Base-by-base conservation (phyloP, 1,140 invertebrate species). In the Solenopsis invicta region DNA sequence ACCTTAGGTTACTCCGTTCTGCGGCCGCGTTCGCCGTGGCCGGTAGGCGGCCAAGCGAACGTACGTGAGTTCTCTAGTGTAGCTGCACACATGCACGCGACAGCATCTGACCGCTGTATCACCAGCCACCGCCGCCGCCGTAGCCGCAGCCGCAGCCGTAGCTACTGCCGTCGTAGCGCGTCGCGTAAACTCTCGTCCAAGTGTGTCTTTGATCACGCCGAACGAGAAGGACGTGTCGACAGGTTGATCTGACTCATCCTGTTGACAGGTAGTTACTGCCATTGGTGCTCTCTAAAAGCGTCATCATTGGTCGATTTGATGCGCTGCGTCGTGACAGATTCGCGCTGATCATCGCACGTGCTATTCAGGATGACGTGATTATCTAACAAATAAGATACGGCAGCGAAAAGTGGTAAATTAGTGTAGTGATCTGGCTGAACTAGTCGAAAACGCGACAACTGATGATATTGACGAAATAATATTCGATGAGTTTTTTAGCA, bases 51-150 rank as follows among this genome's bases (percentile, higher is more conserved):
- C 90, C 88, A 74, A 87, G 82, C 90, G 90, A 87, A 81, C 75
- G 80, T 91, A 89, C 90, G 86, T 90, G 87, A 91, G 85, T 89
- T 87, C 91, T 91, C 91, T 94, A 94, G 94, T 94, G 93, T 95
- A 93, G 94, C 94, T 95, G 95, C 94, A 95, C 94, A 95, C 95
- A 95, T 95, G 94, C 94, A 95, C 93, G 95, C 94, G 94, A 94
- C 92, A 95, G 93, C 95, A 95, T 95, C 95, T 93, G 93, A 93
- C 90, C 93, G 92, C 91, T 88, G 91, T 85, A 82, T 62, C 77
- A 77, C 59, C 41, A 80, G 75, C 88, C 87, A 89, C 89, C 90
- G 92, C 86, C 86, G 86, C 64, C 87, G 89, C 82, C n/a, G n/a
- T n/a, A 78, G 77, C 85, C 85, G 90, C 84, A 86, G 86, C 74